A percentile compares a stretch with the other conserved stretches of the same genome.
phyloP scores from a whole-genome alignment of 1,140 invertebrate species.

The Drosophila arizonae region DNA sequence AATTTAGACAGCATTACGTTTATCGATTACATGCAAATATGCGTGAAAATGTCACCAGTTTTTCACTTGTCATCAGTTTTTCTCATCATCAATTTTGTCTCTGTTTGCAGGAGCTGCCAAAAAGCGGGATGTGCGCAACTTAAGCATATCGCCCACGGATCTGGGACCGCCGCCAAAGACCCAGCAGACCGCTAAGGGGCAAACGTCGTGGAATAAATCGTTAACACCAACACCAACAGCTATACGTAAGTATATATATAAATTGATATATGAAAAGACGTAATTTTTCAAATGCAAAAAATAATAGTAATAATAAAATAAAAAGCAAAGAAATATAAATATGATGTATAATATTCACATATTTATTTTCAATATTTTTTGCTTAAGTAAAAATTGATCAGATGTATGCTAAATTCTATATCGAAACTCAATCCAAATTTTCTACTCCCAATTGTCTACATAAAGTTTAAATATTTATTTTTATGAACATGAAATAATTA shows the following conservation, averaged over 20 bases:
- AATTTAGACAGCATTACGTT: constrained; percentile 52
- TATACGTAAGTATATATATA: constrained; percentile 68
- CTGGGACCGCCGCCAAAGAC: constrained; percentile 82
- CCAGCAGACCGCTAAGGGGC: constrained; percentile 78
- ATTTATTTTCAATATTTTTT: too few relatives aligned
- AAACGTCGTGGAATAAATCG: constrained; percentile 71
- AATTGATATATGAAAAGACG: neutral
- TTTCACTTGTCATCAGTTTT: constrained; percentile 6
- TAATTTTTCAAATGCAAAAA: too few relatives aligned
- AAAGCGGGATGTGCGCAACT: constrained; percentile 82
- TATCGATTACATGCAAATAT: constrained; percentile 31
- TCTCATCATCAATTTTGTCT: constrained; percentile 15
- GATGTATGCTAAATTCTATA: too few relatives aligned
- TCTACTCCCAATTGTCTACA: too few relatives aligned
- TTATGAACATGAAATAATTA: constrained; percentile 83
- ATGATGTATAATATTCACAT: too few relatives aligned
- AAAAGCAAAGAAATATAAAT: too few relatives aligned
- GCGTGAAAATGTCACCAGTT: constrained; percentile 25
- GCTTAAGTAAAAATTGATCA: too few relatives aligned
- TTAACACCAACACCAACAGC: constrained; percentile 56
- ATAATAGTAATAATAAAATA: too few relatives aligned
- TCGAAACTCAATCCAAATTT: too few relatives aligned
- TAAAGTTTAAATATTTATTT: neutral
- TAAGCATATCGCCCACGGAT: constrained; percentile 82
- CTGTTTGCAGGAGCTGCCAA: constrained; percentile 80